These are phyloP conservation scores for Arrhamphus sclerolepis DNA, from an alignment of 2,797 vertebrate species.

Conservation along the genomic window DNA sequence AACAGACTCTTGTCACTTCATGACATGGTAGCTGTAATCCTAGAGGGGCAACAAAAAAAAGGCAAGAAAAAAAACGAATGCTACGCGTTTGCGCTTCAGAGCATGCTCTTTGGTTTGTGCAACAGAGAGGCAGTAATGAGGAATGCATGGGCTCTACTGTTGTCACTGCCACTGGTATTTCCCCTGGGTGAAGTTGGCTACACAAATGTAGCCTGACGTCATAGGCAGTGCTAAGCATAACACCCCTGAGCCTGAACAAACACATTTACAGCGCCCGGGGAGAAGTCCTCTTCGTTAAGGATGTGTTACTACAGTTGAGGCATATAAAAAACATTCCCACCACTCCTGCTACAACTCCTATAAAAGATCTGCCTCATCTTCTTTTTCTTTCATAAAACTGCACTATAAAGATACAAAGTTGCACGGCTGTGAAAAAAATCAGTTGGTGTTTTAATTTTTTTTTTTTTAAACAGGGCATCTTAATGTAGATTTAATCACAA, in stretches of 20 bases:
- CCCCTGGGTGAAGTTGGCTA: conserved; percentile 55
- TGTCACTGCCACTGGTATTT: conserved; percentile 63
- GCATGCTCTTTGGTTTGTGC: conserved; percentile 64
- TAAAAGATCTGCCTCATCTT: too few species aligned
- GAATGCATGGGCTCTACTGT: conserved; percentile 71
- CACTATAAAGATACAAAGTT: too few species aligned
- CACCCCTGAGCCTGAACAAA: conserved; percentile 58
- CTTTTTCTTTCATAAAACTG: too few species aligned
- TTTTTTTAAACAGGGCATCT: too few species aligned
- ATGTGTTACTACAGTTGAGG: conserved; percentile 1
- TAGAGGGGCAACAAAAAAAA: conserved; percentile 32
- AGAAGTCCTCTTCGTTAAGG: conserved; percentile 30
- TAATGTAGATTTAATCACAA: too few species aligned
- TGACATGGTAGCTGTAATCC: conserved; percentile 34
- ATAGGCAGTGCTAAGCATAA: conserved; percentile 58
- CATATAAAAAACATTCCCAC: conserved; percentile 2
- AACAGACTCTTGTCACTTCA: conserved; percentile 14
- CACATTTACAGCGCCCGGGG: conserved; percentile 43
- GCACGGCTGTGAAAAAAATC: too few species aligned
- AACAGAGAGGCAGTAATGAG: conserved; percentile 77
- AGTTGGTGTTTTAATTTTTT: too few species aligned
- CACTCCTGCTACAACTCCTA: not conserved
- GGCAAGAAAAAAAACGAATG: too few species aligned
- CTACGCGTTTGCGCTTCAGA: conserved; percentile 47
- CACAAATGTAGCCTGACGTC: conserved; percentile 59